phyloP scores from a whole-genome alignment of 2,113 vertebrate species.

The Heterotilapia buettikoferi region DNA sequence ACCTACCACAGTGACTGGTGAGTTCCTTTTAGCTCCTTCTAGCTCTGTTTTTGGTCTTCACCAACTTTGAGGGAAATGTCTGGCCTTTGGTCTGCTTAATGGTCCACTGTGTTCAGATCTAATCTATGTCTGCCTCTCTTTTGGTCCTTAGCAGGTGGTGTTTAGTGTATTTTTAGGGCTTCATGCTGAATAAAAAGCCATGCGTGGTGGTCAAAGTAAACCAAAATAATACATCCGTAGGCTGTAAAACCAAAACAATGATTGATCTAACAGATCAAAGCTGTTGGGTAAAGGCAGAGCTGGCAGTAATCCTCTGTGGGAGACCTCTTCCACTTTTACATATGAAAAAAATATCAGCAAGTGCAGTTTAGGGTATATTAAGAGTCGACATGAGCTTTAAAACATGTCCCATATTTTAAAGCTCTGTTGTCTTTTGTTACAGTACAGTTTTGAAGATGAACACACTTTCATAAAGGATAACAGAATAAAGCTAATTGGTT shows the following conservation, averaged over 20 bases:
- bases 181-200: background rate
- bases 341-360: background rate
- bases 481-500: background rate
- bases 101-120: background rate
- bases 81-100: background rate
- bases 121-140: background rate
- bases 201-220: background rate
- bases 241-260: background rate
- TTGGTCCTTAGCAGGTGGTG: background rate
- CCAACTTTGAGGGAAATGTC: background rate
- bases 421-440: background rate
- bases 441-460: background rate
- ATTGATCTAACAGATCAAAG: background rate
- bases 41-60: background rate
- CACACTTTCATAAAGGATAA: constrained; percentile 7
- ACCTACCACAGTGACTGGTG: background rate
- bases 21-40: background rate
- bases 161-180: background rate
- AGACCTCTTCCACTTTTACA: background rate
- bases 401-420: background rate
- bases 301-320: background rate
- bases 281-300: background rate
- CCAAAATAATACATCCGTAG: background rate
- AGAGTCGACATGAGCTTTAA: background rate
- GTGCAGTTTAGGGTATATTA: background rate